Conservation (phyloP, 2,113 vertebrate genomes). For the Cyprichromis sp. region DNA sequence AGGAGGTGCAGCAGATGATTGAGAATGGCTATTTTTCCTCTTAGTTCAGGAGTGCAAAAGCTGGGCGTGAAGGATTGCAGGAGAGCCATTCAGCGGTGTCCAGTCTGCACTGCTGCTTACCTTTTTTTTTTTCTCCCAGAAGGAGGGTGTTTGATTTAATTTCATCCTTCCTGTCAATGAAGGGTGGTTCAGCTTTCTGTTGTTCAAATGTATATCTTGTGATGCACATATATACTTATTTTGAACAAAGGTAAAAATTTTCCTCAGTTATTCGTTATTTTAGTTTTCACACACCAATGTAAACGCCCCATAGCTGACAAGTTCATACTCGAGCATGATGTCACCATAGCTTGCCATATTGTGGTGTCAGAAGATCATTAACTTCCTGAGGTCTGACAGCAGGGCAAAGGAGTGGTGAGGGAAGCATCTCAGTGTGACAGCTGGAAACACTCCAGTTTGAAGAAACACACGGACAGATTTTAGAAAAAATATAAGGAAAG, state of each 20-base stretch:
- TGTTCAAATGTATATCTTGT: not conserved
- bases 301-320: not conserved
- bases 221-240: not conserved
- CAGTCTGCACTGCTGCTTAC: not conserved
- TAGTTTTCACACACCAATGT: not conserved
- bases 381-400: slow-evolving; percentile 38
- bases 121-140: not conserved
- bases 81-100: not conserved
- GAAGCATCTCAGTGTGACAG: slow-evolving; percentile 49
- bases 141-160: not conserved
- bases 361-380: slow-evolving; percentile 52
- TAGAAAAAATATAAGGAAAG: not conserved
- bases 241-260: not conserved
- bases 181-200: not conserved
- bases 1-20: not conserved
- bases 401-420: slow-evolving; percentile 14
- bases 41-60: not conserved
- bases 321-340: not conserved
- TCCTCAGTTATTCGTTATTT: not conserved
- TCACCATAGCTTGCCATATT: slow-evolving; percentile 41
- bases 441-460: slow-evolving; percentile 39
- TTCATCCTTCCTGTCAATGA: not conserved
- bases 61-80: not conserved
- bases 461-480: not conserved
- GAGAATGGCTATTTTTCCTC: not conserved